Percentiles rank a stretch among this genome's conserved stretches.
Conservation (phyloP, 2,113 vertebrate species). For the Heterotilapia buettikoferi region DNA sequence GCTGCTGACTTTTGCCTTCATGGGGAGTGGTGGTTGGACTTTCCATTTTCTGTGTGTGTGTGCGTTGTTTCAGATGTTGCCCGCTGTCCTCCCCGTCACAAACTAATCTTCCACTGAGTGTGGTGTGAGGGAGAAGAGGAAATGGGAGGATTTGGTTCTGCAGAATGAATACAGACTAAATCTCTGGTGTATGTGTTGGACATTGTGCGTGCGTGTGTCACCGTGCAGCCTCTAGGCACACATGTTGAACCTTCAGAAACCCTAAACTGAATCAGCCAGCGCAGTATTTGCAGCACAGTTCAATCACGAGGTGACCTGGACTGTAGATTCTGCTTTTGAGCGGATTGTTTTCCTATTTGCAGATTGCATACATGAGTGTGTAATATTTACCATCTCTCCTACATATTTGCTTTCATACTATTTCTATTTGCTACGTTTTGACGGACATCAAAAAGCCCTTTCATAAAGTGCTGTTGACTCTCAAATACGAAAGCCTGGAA, state of each 20-base stretch:
- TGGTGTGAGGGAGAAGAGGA: constrained; percentile 3
- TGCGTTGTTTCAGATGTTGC: neutral
- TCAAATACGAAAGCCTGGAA: neutral
- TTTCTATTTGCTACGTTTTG: neutral
- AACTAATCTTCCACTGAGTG: constrained; percentile 39
- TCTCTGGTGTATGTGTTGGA: neutral
- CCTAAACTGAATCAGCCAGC: neutral
- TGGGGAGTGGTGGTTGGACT: neutral
- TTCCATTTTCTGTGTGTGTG: neutral
- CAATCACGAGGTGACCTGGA: neutral
- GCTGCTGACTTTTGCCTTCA: neutral
- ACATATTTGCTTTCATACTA: neutral
- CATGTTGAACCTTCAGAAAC: neutral
- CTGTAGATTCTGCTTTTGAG: neutral
- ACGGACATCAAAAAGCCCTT: constrained; percentile 17
- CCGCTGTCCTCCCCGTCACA: neutral
- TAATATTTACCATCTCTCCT: neutral
- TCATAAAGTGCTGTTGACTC: neutral
- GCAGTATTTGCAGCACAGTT: neutral
- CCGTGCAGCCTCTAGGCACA: neutral
- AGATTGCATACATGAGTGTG: neutral
- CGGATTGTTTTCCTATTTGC: neutral
- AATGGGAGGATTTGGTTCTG: constrained; percentile 29
- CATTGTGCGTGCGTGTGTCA: neutral
- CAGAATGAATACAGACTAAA: constrained; percentile 11